Percentiles rank a stretch among this genome's conserved stretches.
Conservation (phyloP, 2,888 invertebrate species). For the Melieria omissa region DNA sequence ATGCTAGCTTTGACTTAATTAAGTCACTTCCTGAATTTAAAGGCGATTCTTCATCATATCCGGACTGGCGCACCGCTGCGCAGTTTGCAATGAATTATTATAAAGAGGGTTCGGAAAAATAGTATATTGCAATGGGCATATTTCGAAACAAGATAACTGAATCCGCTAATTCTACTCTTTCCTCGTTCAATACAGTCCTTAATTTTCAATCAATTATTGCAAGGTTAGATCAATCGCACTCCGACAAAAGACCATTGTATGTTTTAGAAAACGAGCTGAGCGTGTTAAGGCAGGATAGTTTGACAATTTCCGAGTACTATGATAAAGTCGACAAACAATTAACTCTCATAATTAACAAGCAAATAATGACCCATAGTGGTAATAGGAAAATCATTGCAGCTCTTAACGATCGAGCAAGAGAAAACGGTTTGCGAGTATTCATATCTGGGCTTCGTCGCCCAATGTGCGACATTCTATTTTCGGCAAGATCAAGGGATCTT, state of each 20-base stretch:
- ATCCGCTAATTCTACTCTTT: slow-evolving; percentile 30
- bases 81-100: slow-evolving; percentile 19
- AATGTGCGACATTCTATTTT: slow-evolving; percentile 19
- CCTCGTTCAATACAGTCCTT: slow-evolving; percentile 34
- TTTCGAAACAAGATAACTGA: slow-evolving; percentile 36
- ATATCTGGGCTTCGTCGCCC: slow-evolving; percentile 21
- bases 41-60: slow-evolving; percentile 22
- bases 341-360: slow-evolving; percentile 21
- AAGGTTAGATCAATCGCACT: slow-evolving; percentile 28
- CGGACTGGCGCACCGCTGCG: slow-evolving; percentile 21
- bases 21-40: slow-evolving; percentile 24
- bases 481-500: slow-evolving; percentile 2
- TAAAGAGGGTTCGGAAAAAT: slow-evolving; percentile 20
- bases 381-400: slow-evolving; percentile 9
- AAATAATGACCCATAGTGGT: slow-evolving; percentile 19
- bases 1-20: slow-evolving; percentile 6
- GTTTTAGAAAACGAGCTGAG: slow-evolving; percentile 24
- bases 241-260: slow-evolving; percentile 31
- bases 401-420: slow-evolving; percentile 19
- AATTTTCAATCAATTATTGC: slow-evolving; percentile 33
- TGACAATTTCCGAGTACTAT: slow-evolving; percentile 11
- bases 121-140: slow-evolving; percentile 27
- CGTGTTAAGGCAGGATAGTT: slow-evolving; percentile 12
- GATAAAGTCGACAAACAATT: slow-evolving; percentile 17
- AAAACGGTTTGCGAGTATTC: slow-evolving; percentile 16